phyloP scores from a whole-genome alignment of 2,113 vertebrate species.

The Phyllostomus hastatus region DNA sequence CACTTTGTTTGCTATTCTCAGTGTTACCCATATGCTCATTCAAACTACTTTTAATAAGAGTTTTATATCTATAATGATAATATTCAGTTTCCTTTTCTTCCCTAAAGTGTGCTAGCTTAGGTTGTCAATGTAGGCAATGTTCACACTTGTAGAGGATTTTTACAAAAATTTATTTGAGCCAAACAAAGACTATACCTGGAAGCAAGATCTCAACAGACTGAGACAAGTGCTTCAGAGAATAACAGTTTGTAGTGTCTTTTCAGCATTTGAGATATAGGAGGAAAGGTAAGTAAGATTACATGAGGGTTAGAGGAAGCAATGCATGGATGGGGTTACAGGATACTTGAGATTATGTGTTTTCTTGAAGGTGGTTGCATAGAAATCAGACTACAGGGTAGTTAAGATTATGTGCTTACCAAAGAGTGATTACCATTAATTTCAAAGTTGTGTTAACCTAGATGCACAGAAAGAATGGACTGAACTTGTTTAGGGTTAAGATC shows the following conservation, averaged over 20 bases:
- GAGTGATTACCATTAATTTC: too few relatives aligned
- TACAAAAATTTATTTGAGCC: not conserved
- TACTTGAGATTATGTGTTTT: too few relatives aligned
- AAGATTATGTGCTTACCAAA: too few relatives aligned
- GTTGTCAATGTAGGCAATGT: not conserved
- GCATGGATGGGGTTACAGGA: too few relatives aligned
- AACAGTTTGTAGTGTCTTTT: not conserved
- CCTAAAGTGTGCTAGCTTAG: not conserved
- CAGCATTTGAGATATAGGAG: not conserved
- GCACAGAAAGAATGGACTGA: too few relatives aligned
- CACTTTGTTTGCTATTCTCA: not conserved
- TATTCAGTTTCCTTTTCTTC: not conserved
- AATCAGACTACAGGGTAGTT: too few relatives aligned
- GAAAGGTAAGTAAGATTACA: too few relatives aligned
- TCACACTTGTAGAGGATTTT: not conserved
- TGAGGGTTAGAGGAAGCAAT: too few relatives aligned
- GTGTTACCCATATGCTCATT: not conserved
- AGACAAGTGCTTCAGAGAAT: not conserved
- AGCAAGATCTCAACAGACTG: not conserved
- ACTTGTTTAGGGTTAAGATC: too few relatives aligned
- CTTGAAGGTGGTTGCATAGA: too few relatives aligned
- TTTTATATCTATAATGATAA: not conserved
- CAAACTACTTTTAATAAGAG: not conserved
- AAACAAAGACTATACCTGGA: not conserved
- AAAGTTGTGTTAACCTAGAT: too few relatives aligned